A percentile compares a stretch with the other conserved stretches of the same genome.
These are phyloP conservation scores for Xiphorhynchus erythropygius DNA, from an alignment of 2,797 vertebrate species.

Conservation along the genomic window DNA sequence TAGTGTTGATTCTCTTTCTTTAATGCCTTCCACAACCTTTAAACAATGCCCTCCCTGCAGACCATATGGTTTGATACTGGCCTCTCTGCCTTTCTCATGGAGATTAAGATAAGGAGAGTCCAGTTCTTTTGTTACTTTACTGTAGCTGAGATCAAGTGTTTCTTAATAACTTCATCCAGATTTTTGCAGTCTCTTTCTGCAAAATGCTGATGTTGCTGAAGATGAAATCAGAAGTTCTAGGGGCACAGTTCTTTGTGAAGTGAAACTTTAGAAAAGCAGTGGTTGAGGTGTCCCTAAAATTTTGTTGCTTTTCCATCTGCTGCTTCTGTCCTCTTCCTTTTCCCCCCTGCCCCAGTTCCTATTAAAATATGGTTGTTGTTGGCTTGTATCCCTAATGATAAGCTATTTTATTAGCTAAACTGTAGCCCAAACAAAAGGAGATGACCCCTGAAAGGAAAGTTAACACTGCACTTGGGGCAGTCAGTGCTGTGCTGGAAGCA, in stretches of 20 bases:
- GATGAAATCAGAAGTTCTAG: neutral
- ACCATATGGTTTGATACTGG: neutral
- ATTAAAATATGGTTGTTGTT: neutral
- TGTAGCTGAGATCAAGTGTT: neutral
- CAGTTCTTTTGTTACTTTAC: neutral
- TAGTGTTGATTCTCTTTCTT: neutral
- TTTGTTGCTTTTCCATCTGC: neutral
- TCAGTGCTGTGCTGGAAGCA: neutral
- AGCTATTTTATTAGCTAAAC: neutral
- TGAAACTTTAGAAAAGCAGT: neutral
- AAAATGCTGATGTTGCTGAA: neutral
- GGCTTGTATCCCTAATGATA: neutral
- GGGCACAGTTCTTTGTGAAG: neutral
- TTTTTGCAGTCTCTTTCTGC: neutral
- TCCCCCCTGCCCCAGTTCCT: neutral
- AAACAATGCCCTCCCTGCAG: neutral
- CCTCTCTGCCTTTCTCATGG: neutral
- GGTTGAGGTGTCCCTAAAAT: neutral
- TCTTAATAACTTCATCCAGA: neutral
- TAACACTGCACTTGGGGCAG: neutral
- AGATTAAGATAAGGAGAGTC: neutral
- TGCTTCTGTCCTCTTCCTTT: neutral
- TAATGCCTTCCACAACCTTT: neutral
- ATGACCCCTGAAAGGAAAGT: neutral
- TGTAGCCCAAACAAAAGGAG: neutral